These are phyloP conservation scores for Gymnodraco acuticeps DNA, from an alignment of 2,797 vertebrate species.

Conservation along the genomic window DNA sequence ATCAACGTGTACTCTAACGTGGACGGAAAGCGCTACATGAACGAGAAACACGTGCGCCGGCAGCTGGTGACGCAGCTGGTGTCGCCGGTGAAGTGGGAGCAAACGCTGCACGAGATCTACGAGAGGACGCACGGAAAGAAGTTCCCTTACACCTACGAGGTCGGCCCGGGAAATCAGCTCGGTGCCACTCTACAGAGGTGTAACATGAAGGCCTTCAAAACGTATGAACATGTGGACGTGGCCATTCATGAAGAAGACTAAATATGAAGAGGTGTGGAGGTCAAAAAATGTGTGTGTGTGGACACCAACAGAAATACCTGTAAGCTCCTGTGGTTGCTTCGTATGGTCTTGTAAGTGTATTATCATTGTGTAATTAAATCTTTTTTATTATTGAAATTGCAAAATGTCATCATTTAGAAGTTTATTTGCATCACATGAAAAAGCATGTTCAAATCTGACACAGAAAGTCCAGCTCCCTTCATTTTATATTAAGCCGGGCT, in stretches of 20 bases:
- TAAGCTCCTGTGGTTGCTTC: conserved; percentile 33
- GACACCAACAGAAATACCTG: background rate
- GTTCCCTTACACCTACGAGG: conserved; percentile 92
- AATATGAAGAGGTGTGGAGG: background rate
- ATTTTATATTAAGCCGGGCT: conserved; percentile 58
- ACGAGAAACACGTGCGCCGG: conserved; percentile 81
- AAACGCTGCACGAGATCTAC: conserved; percentile 92
- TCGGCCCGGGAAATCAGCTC: conserved; percentile 93
- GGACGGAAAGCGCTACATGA: conserved; percentile 88
- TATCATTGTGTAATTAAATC: conserved; percentile 40
- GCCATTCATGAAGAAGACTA: conserved; percentile 48
- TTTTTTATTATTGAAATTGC: conserved; percentile 42
- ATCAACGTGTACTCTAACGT: conserved; percentile 92
- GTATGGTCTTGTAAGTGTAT: conserved; percentile 14
- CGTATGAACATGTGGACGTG: conserved; percentile 85
- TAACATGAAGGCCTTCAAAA: conserved; percentile 91
- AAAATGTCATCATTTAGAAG: conserved; percentile 20
- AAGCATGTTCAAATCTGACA: conserved; percentile 61
- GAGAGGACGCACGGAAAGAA: conserved; percentile 85
- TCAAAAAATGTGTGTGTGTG: background rate
- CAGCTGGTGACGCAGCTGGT: conserved; percentile 91
- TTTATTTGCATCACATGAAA: conserved; percentile 74
- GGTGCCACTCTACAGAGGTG: conserved; percentile 89
- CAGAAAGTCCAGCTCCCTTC: conserved; percentile 86
- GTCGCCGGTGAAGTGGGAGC: conserved; percentile 95